Base-by-base conservation (phyloP, 2,888 invertebrate species). In the Diachrysia chrysitis region DNA sequence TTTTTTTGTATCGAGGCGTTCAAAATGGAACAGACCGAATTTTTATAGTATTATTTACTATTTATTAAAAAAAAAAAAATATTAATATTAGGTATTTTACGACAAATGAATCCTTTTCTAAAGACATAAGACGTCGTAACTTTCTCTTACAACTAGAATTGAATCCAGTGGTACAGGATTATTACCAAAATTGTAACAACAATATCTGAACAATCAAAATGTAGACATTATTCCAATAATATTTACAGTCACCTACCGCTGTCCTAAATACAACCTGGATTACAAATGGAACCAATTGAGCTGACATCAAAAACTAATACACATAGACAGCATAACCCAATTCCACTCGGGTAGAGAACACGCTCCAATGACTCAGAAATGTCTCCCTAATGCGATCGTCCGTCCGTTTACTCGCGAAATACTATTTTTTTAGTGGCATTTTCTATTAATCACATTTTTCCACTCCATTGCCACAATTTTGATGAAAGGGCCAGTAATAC, bases 311-410 rank as follows among this genome's bases (percentile, higher is more conserved):
- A 73, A 78, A 82, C 80, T 59, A 74, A 70, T 66, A 78, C 51
- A 60, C 19, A 59, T 48, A 60, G 60, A 78, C 53, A 56, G 63
- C 37, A 65, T 80, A 83, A 83, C 80, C 78, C 78, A 79, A 82
- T 83, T 82, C 76, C 75, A 55, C 56, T 25, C 69, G 17, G 67
- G 63, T 59, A 60, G 59, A 56, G 63, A 51, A 42, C 61, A 65
- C 83, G 82, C 78, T 72, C 79, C 85, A 84, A 19, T 75, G 85
- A 70, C 16, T 70, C 68, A 76, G 84, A 85, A 85, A 77, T 76
- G 73, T 70, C 78, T 29, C 74, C 56, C 74, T 82, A 80, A 83
- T 82, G 77, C 74, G 71, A 77, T 69, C 79, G 77, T 62, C 74
- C 67, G 68, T 58, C 23, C 61, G 60, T 70, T 65, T 73, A 63